phyloP scores from a whole-genome alignment of 2,888 invertebrate genomes.

The Drosophila incognita region DNA sequence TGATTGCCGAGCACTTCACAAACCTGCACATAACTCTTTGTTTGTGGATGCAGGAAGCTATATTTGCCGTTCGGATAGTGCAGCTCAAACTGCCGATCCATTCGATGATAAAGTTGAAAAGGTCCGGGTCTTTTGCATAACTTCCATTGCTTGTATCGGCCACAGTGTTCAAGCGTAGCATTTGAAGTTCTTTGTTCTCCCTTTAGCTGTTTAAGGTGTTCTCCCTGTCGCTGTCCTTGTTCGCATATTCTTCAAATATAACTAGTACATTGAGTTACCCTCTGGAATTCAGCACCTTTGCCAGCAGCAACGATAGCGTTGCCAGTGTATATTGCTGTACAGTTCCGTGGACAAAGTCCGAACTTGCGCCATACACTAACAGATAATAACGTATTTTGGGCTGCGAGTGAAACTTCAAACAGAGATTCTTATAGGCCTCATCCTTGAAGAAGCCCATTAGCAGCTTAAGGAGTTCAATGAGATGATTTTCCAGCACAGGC shows the following conservation, averaged over 20 bases:
- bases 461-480: slow-evolving; percentile 62
- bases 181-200: background rate
- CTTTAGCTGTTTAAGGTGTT: background rate
- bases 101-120: background rate
- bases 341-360: slow-evolving; percentile 4
- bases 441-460: slow-evolving; percentile 78
- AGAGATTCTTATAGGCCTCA: slow-evolving; percentile 62
- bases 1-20: slow-evolving; percentile 78
- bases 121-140: background rate
- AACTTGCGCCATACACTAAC: slow-evolving; percentile 59
- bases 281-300: slow-evolving; percentile 46
- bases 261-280: slow-evolving; percentile 32
- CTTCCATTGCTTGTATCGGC: too few relatives aligned
- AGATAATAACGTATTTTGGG: slow-evolving; percentile 61
- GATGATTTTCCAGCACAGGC: slow-evolving; percentile 9
- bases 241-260: slow-evolving; percentile 28
- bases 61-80: slow-evolving; percentile 61
- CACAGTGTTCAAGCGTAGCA: background rate
- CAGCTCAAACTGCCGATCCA: slow-evolving; percentile 36
- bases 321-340: slow-evolving; percentile 70
- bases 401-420: slow-evolving; percentile 30
- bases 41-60: slow-evolving; percentile 67
- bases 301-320: slow-evolving; percentile 65
- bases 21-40: slow-evolving; percentile 62
- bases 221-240: background rate